These are phyloP conservation scores for Poeciliopsis paucimaculata DNA, from an alignment of 2,797 vertebrate genomes.

Conservation along the genomic window DNA sequence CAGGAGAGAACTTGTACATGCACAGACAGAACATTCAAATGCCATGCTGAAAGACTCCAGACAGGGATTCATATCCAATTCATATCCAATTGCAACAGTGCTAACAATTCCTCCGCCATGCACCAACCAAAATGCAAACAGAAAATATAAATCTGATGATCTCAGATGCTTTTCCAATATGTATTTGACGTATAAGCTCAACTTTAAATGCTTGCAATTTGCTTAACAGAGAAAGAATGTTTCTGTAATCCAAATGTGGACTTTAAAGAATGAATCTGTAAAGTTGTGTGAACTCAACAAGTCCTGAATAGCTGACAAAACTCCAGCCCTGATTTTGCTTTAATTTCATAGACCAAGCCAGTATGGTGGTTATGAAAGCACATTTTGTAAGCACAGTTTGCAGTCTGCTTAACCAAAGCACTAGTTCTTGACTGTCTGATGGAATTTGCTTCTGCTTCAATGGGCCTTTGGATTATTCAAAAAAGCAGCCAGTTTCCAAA, in stretches of 20 bases:
- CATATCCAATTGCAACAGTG: not conserved
- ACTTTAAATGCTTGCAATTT: not conserved
- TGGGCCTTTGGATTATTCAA: slow-evolving; percentile 27
- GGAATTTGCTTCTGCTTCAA: slow-evolving; percentile 22
- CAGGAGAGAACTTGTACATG: not conserved
- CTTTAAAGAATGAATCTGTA: not conserved
- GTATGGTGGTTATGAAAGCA: slow-evolving; percentile 20
- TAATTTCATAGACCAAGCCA: slow-evolving; percentile 13
- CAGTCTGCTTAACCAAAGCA: slow-evolving; percentile 24
- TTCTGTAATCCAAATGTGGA: not conserved
- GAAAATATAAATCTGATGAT: not conserved
- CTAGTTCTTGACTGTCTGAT: slow-evolving; percentile 8
- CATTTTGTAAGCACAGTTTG: slow-evolving; percentile 31
- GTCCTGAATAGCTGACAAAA: not conserved
- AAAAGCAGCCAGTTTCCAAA: slow-evolving; percentile 29
- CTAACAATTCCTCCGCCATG: not conserved
- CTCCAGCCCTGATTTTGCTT: not conserved
- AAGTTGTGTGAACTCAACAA: slow-evolving; percentile 1
- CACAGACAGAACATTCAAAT: not conserved
- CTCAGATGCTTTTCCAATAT: not conserved
- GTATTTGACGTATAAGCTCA: not conserved
- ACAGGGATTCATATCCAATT: not conserved
- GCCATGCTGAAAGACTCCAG: not conserved
- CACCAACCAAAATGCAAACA: not conserved
- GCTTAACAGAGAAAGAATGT: not conserved